Evolutionary conservation across 2,888 invertebrate genomes (phyloP).

Genomic region (Trachelus iudaicus): DNA sequence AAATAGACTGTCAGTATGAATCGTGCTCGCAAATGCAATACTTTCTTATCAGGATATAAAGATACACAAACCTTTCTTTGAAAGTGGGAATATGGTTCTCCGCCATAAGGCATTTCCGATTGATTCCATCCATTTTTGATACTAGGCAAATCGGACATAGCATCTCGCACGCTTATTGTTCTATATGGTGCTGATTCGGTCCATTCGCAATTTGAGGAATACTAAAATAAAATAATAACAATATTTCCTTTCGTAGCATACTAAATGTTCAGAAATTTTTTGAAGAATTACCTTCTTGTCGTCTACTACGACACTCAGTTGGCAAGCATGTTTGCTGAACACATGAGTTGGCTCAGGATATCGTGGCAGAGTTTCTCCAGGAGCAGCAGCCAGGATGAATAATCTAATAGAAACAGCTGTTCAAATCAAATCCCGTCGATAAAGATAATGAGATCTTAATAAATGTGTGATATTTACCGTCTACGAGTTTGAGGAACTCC

Average conservation of each 20-base stretch:
- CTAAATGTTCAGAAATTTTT: background rate
- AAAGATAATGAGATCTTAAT: background rate
- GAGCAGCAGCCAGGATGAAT: slow-evolving; percentile 85
- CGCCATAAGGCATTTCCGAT: slow-evolving; percentile 78
- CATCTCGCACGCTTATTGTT: slow-evolving; percentile 83
- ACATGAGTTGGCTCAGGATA: slow-evolving; percentile 86
- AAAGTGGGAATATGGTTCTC: slow-evolving; percentile 79
- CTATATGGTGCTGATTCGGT: slow-evolving; percentile 79
- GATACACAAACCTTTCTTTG: slow-evolving; percentile 69
- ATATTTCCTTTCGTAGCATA: slow-evolving; percentile 43
- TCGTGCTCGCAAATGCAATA: background rate
- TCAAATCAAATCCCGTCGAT: background rate
- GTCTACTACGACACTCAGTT: slow-evolving; percentile 72
- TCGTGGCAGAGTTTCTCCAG: slow-evolving; percentile 77
- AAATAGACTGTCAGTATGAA: background rate
- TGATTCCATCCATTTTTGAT: slow-evolving; percentile 78
- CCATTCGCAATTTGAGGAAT: slow-evolving; percentile 70
- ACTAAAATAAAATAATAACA: slow-evolving; percentile 31
- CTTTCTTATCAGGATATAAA: background rate
- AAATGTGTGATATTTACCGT: slow-evolving; percentile 62
- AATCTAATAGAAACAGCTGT: slow-evolving; percentile 62
- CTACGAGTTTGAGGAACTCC: slow-evolving; percentile 86
- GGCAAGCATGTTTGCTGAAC: slow-evolving; percentile 77
- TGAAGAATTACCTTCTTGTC: slow-evolving; percentile 66
- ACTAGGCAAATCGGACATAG: slow-evolving; percentile 84